Percentiles rank a stretch among this genome's conserved stretches.
Evolutionary conservation across 2,888 invertebrate species (phyloP).

Genomic region (Synanthedon myopaeformis): DNA sequence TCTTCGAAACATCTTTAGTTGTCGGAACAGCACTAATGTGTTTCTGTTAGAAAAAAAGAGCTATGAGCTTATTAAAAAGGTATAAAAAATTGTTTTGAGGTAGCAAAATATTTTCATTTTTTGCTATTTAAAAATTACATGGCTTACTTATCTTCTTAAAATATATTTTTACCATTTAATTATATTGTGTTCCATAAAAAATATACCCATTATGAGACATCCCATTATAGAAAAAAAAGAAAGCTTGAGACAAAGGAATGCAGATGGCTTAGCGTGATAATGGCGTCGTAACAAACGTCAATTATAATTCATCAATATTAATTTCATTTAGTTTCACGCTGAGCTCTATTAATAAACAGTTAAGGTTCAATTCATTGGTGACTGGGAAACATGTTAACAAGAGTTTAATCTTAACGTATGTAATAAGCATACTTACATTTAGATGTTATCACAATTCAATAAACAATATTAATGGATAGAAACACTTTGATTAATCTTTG

Average conservation of each 20-base stretch:
- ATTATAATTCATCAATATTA: constrained; percentile 21
- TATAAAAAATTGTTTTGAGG: too few relatives aligned
- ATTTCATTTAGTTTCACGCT: constrained; percentile 10
- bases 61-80: too few relatives aligned
- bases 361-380: background rate
- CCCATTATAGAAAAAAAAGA: background rate
- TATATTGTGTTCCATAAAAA: too few relatives aligned
- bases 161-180: too few relatives aligned
- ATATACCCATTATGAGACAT: background rate
- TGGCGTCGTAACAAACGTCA: constrained; percentile 17
- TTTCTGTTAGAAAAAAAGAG: too few relatives aligned
- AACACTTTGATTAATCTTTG: background rate
- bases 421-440: background rate
- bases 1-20: too few relatives aligned
- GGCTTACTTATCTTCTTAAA: too few relatives aligned
- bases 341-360: background rate
- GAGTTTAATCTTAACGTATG: background rate
- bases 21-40: too few relatives aligned
- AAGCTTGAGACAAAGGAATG: constrained; percentile 14
- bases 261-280: constrained; percentile 19
- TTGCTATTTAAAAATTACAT: too few relatives aligned
- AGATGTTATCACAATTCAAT: background rate
- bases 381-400: background rate
- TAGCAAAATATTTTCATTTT: too few relatives aligned
- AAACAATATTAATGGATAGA: background rate